Evolutionary conservation across 2,113 vertebrate species (phyloP).

Genomic region (Hystrix brachyura): DNA sequence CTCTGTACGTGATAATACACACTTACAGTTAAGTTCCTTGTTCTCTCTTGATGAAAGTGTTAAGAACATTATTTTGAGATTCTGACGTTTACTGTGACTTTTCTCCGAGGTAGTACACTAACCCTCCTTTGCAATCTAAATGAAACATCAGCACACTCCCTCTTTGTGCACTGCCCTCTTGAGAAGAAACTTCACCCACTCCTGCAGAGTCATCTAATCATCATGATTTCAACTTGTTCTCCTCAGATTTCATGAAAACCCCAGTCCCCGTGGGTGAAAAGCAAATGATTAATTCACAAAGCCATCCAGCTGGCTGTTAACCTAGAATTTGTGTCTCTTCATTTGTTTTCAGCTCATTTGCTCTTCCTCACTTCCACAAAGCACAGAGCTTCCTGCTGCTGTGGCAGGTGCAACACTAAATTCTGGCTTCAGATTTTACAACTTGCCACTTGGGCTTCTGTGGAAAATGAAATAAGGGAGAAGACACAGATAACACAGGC

Average conservation of each 20-base stretch:
- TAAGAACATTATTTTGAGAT: neutral
- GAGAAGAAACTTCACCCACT: slow-evolving; percentile 46
- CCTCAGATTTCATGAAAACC: slow-evolving; percentile 70
- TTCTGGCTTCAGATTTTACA: slow-evolving; percentile 67
- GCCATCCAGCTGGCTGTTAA: slow-evolving; percentile 68
- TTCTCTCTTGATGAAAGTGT: neutral
- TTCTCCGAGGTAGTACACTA: neutral
- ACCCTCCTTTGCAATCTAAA: neutral
- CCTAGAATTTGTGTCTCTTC: slow-evolving; percentile 72
- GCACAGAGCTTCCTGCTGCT: slow-evolving; percentile 67
- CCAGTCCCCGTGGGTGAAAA: slow-evolving; percentile 55
- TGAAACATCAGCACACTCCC: neutral
- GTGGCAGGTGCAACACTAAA: slow-evolving; percentile 69
- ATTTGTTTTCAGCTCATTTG: slow-evolving; percentile 70
- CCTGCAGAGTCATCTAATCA: slow-evolving; percentile 68
- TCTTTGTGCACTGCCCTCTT: slow-evolving; percentile 19
- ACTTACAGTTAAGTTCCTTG: neutral
- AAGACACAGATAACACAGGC: neutral
- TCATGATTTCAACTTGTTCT: slow-evolving; percentile 74
- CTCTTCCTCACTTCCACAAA: slow-evolving; percentile 61
- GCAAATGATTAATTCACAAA: slow-evolving; percentile 77
- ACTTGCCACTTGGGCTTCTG: slow-evolving; percentile 21
- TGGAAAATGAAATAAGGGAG: neutral
- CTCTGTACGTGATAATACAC: neutral
- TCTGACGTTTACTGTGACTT: neutral